phyloP scores from a whole-genome alignment of 1,140 invertebrate genomes.

The Drosophila nebulosa region DNA sequence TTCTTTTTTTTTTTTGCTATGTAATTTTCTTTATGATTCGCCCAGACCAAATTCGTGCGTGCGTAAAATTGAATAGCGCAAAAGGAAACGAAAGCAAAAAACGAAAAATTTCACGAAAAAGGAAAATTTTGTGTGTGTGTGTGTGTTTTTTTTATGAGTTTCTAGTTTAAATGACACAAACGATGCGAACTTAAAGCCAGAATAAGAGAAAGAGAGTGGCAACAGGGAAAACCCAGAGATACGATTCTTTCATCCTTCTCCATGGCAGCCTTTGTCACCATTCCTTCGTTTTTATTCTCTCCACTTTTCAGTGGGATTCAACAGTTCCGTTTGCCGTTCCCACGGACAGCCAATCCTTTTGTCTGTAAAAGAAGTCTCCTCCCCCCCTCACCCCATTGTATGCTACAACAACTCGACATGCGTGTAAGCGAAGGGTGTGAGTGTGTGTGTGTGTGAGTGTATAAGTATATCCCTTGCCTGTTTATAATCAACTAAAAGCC shows the following conservation, averaged over 20 bases:
- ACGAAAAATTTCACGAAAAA: background rate
- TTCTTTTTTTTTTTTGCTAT: conserved; percentile 35
- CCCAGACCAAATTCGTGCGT: conserved; percentile 59
- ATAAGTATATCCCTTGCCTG: conserved; percentile 27
- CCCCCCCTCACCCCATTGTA: background rate
- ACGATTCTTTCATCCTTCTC: conserved; percentile 38
- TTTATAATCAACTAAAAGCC: conserved; percentile 78
- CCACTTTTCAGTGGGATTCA: conserved; percentile 20
- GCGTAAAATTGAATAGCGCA: conserved; percentile 67
- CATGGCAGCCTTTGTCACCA: conserved; percentile 21
- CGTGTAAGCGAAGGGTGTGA: background rate
- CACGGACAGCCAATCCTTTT: conserved; percentile 37
- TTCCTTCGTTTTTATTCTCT: conserved; percentile 10
- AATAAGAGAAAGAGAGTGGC: background rate
- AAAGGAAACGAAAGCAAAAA: conserved; percentile 8
- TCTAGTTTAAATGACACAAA: conserved; percentile 43
- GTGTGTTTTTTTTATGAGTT: conserved; percentile 33
- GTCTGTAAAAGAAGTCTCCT: conserved; percentile 22
- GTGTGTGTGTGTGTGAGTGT: background rate
- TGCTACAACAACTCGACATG: conserved; percentile 36
- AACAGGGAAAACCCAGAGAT: conserved; percentile 1
- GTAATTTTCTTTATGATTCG: conserved; percentile 69
- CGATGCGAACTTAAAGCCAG: conserved; percentile 51
- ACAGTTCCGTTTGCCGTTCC: conserved; percentile 61
- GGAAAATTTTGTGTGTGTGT: background rate